Evolutionary conservation across 1,140 invertebrate species (phyloP).

Genomic region (Goniozus legneri): DNA sequence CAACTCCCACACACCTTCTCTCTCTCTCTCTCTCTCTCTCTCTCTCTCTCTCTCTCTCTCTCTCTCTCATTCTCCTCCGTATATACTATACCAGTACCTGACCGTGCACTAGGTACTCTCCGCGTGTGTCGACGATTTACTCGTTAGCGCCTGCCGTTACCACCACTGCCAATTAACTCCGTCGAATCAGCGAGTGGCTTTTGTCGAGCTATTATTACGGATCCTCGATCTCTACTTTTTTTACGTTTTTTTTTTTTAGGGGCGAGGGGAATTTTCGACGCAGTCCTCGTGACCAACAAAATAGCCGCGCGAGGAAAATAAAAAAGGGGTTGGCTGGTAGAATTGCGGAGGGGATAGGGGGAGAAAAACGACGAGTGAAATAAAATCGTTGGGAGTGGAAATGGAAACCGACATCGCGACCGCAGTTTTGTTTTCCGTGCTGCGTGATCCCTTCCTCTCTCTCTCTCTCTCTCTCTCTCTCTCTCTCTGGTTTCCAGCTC

Average conservation of each 20-base stretch:
- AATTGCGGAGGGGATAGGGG: too few species aligned
- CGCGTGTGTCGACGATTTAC: conserved; percentile 44
- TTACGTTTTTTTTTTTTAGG: too few species aligned
- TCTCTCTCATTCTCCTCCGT: too few species aligned
- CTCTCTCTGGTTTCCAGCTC: too few species aligned
- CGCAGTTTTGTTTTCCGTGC: not conserved
- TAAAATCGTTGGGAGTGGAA: too few species aligned
- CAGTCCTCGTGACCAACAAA: conserved; percentile 32
- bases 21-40: not conserved
- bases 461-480: not conserved
- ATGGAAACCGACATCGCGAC: conserved; percentile 25
- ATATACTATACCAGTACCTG: too few species aligned
- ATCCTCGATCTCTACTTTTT: too few species aligned
- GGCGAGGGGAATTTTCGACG: too few species aligned
- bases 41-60: not conserved
- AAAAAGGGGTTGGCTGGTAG: too few species aligned
- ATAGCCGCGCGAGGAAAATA: conserved; percentile 23
- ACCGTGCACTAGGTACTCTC: too few species aligned
- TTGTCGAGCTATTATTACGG: too few species aligned
- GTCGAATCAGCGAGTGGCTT: conserved; percentile 39
- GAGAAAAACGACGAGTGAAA: too few species aligned
- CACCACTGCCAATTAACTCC: conserved; percentile 47
- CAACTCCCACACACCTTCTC: not conserved
- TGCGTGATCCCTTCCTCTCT: not conserved
- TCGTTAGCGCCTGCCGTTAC: conserved; percentile 41